These are phyloP conservation scores for Bombycilla garrulus DNA, from an alignment of 2,113 vertebrate species.

Conservation along the genomic window DNA sequence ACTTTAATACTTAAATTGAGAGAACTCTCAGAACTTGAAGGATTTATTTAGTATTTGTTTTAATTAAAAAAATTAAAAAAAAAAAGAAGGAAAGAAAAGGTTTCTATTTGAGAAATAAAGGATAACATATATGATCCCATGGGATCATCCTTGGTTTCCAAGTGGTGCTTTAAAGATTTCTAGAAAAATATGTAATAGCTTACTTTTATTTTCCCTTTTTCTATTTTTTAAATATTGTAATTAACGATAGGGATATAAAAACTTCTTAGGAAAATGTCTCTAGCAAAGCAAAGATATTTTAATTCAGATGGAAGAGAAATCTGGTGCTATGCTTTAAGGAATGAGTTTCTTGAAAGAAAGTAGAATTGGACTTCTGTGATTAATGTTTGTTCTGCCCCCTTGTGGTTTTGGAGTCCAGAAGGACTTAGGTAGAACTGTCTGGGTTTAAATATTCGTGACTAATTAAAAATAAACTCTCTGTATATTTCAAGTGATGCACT, in stretches of 20 bases:
- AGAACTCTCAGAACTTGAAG: background rate
- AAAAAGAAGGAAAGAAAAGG: background rate
- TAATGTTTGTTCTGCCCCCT: conserved; percentile 60
- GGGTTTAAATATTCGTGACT: background rate
- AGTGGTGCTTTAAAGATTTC: background rate
- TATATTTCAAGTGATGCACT: background rate
- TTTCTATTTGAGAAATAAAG: background rate
- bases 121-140: background rate
- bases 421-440: background rate
- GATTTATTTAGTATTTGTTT: background rate
- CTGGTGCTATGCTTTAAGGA: background rate
- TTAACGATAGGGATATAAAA: background rate
- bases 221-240: background rate
- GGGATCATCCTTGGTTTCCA: background rate
- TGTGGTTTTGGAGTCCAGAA: conserved; percentile 23
- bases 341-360: background rate
- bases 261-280: background rate
- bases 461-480: background rate
- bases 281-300: background rate
- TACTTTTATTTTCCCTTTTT: background rate
- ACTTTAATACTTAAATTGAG: background rate
- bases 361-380: background rate
- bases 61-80: background rate
- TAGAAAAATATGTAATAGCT: background rate
- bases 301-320: background rate